Base-by-base conservation (phyloP, 2,113 vertebrate species). In the Barnardius zonarius region DNA sequence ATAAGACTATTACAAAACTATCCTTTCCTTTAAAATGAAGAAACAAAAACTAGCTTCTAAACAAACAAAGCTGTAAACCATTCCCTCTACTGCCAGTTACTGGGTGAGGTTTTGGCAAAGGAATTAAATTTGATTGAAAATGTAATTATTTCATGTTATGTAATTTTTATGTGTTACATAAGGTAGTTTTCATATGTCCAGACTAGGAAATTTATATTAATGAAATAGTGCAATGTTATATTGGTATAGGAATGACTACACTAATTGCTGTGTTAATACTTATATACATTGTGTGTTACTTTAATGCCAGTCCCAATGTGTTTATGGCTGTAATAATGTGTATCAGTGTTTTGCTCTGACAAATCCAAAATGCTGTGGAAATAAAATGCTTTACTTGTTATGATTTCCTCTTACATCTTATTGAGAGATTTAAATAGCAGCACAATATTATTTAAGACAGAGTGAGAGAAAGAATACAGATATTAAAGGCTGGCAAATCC, bases 51-150 rank as follows among this genome's bases (percentile, higher is more conserved):
- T 52, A 48, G 6, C 1, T 66, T 51, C 49, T 77, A 73, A 86
- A 49, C 2, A 68, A 83, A 74, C 15, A 68, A 76, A 61, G 16
- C 3, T 18, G 33, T 63, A 49, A 66, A 16, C 24, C 25, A 37
- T 35, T 0, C 1, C 17, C 5, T 68, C 27, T 76, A 3, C 1
- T 6, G 20, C 2, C 4, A 49, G 0, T 28, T 77, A 41, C 8
- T 35, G 4, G 5, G 64, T 28, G 17, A 68, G 5, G 44, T 49
- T 92, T 92, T 75, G n/a, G 4, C 17, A 86, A 57, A 91, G 7
- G 10, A 49, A 9, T 86, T 27, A 51, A 74, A 82, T 72, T 39
- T 67, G 5, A 66, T 25, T 84, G 17, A 63, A 48, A 66, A 24
- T 10, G 43, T 18, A 82, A 44, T 9, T 49, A 33, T 41, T 81